Evolutionary conservation across 2,797 vertebrate species (phyloP).

Genomic region (Monodelphis domestica): DNA sequence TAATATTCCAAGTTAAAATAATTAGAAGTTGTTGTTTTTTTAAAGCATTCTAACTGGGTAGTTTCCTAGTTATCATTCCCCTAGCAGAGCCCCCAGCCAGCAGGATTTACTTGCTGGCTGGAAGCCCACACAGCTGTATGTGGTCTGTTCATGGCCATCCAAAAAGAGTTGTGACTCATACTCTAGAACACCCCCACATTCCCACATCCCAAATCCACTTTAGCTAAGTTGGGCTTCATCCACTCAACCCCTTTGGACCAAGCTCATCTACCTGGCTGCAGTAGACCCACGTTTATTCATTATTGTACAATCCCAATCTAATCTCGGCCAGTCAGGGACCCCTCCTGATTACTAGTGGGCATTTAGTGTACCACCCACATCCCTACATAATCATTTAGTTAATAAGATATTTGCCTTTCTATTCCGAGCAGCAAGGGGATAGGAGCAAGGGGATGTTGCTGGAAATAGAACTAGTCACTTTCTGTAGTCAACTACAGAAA

Average conservation of each 20-base stretch:
- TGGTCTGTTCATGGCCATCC: not conserved
- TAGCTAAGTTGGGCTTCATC: not conserved
- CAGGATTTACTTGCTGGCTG: not conserved
- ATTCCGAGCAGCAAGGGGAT: not conserved
- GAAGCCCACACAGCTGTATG: not conserved
- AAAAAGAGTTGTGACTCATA: not conserved
- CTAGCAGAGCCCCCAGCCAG: not conserved
- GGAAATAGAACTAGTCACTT: not conserved
- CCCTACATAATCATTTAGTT: not conserved
- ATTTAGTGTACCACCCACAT: not conserved
- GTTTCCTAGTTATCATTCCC: not conserved
- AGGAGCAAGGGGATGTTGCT: too few relatives aligned
- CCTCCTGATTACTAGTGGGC: not conserved
- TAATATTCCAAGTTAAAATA: not conserved
- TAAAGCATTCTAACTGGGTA: not conserved
- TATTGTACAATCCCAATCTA: not conserved
- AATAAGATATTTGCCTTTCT: not conserved
- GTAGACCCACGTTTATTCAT: not conserved
- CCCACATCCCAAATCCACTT: not conserved
- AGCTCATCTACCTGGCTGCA: not conserved
- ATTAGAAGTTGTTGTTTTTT: not conserved
- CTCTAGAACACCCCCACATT: not conserved
- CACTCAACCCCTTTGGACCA: not conserved
- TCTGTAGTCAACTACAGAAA: not conserved
- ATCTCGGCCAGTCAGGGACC: not conserved